Base-by-base conservation (phyloP, 2,797 vertebrate species). In the Acanthopagrus latus region DNA sequence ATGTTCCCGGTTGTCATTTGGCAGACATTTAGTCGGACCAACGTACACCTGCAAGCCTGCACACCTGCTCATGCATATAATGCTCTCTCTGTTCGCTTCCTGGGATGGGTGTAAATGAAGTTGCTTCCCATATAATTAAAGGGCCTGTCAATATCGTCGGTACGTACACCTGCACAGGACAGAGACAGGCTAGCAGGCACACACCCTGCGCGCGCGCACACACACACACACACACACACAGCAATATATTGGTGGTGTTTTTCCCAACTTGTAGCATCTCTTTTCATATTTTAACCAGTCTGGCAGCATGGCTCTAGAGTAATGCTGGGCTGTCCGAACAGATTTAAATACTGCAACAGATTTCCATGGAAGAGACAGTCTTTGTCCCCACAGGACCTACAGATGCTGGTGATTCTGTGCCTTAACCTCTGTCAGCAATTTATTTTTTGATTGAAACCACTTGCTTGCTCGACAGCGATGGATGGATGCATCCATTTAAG, bases 41-140 rank as follows among this genome's bases (percentile, higher is more conserved):
- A 63, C 29, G 14, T 70, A 70, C 82, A 84, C 79, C 84, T 83
- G 70, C 76, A 82, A 77, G 71, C 67, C 64, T 66, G 73, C 72
- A 69, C 92, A 90, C 83, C 89, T 89, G 85, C 84, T 91, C 91
- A 92, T 90, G 87, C 85, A 91, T 89, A 85, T 83, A 73, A 85
- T 88, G 81, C 54, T 69, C 59, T 63, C 52, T 41, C 54, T 83
- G 68, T 78, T 59, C 38, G 16, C 73, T 68, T 52, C 82, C 56
- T 67, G 71, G 29, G 57, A 33, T 10, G 5, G 46, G 23, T 82
- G 69, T 78, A 77, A 76, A 89, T 83, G 1, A 81, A 86, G 80
- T 71, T 73, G 63, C 81, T 87, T 74, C 43, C 64, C 69, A 62
- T 82, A 56, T 77, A 81, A 87, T 83, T 85, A 85, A 71, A 68